Conservation (phyloP, 2,888 invertebrate species). For the Parnassius glacialis region DNA sequence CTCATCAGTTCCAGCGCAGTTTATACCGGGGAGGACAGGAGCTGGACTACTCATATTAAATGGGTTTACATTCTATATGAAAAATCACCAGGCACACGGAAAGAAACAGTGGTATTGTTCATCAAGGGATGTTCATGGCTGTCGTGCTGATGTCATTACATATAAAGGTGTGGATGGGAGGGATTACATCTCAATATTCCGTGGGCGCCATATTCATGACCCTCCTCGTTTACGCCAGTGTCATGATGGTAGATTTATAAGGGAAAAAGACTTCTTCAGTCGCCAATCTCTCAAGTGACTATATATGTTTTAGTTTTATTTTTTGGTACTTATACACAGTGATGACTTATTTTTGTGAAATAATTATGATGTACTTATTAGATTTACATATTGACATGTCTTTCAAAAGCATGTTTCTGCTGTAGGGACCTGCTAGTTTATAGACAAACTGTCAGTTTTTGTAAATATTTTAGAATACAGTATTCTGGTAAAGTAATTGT, state of each 20-base stretch:
- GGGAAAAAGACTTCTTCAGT: slow-evolving; percentile 58
- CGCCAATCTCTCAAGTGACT: slow-evolving; percentile 47
- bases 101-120: slow-evolving; percentile 78
- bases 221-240: slow-evolving; percentile 70
- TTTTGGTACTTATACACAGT: slow-evolving; percentile 35
- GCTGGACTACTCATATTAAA: slow-evolving; percentile 69
- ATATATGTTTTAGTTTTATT: slow-evolving; percentile 34
- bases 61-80: slow-evolving; percentile 75
- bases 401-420: slow-evolving; percentile 54
- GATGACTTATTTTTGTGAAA: slow-evolving; percentile 32
- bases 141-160: slow-evolving; percentile 72
- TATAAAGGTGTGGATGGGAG: slow-evolving; percentile 67
- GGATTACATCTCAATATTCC: slow-evolving; percentile 73
- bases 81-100: slow-evolving; percentile 74
- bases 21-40: slow-evolving; percentile 71
- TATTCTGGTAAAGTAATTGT: slow-evolving; percentile 56
- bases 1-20: slow-evolving; percentile 71
- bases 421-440: slow-evolving; percentile 70
- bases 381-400: slow-evolving; percentile 46
- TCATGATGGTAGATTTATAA: slow-evolving; percentile 71
- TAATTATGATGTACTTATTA: slow-evolving; percentile 55
- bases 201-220: slow-evolving; percentile 68
- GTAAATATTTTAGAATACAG: slow-evolving; percentile 67
- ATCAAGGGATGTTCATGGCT: slow-evolving; percentile 70
- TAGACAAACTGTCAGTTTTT: slow-evolving; percentile 52